Conservation (phyloP, 2,113 vertebrate species). For the Cricetomys ansorgei region DNA sequence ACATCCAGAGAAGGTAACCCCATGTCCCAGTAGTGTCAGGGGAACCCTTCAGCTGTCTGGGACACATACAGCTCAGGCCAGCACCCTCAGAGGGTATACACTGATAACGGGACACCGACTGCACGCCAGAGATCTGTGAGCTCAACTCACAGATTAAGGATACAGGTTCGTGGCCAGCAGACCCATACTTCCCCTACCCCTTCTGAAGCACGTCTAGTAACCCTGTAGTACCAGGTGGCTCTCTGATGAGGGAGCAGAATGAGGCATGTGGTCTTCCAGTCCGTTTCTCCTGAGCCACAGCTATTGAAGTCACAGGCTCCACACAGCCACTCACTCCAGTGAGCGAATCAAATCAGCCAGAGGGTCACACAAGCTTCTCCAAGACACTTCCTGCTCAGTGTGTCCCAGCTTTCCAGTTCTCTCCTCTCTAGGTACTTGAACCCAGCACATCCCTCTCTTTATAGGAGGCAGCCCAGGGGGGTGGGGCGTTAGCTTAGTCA, state of each 20-base stretch:
- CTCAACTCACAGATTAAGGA: fast-evolving
- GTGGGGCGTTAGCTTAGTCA: not conserved
- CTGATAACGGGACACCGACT: not conserved
- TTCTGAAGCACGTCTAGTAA: fast-evolving
- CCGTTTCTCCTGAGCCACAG: not conserved
- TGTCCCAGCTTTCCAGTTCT: not conserved
- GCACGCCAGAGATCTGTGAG: fast-evolving
- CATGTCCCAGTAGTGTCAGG: not conserved
- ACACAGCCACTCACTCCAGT: not conserved
- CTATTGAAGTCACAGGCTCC: not conserved
- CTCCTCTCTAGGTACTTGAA: too few species aligned
- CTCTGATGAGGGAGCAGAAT: too few species aligned
- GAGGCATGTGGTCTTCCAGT: fast-evolving
- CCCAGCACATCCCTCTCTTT: fast-evolving
- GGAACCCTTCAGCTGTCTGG: not conserved
- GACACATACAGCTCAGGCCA: not conserved
- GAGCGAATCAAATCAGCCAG: not conserved
- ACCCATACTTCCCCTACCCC: fast-evolving
- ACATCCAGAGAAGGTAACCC: slow-evolving; percentile 95
- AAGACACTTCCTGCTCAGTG: not conserved
- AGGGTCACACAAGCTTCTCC: fast-evolving
- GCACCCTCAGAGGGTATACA: fast-evolving
- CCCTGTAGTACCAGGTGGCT: not conserved
- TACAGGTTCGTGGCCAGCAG: fast-evolving
- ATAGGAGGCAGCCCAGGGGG: not conserved